Percentiles rank a stretch among this genome's conserved stretches.
Conservation (phyloP, 1,140 invertebrate genomes). For the Uloborus diversus region DNA sequence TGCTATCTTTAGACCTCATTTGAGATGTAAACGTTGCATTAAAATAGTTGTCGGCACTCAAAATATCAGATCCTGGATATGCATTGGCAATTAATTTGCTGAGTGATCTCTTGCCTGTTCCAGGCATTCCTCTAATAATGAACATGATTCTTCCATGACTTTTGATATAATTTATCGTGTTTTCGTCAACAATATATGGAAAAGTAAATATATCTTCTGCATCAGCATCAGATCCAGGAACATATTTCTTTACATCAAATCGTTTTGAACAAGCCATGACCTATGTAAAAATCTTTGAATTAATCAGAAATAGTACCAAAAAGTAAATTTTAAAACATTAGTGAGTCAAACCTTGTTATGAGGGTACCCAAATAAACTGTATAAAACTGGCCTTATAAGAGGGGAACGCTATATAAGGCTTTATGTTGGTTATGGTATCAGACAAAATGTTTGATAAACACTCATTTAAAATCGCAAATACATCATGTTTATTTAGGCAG, state of each 20-base stretch:
- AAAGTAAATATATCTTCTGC: conserved; percentile 24
- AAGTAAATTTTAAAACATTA: no score
- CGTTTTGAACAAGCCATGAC: neutral
- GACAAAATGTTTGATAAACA: no score
- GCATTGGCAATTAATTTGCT: neutral
- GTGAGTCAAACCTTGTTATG: no score
- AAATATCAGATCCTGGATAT: neutral
- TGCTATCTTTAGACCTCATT: neutral
- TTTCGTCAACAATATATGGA: conserved; percentile 20
- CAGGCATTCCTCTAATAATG: conserved; percentile 37
- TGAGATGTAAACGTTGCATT: neutral
- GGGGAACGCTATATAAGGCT: no score
- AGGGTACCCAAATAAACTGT: no score
- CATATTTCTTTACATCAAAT: conserved; percentile 6
- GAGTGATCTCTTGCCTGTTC: conserved; percentile 28
- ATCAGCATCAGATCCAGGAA: conserved; percentile 32
- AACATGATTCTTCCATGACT: conserved; percentile 47
- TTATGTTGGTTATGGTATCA: no score
- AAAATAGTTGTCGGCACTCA: conserved; percentile 36
- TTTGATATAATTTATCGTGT: conserved; percentile 1
- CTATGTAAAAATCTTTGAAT: neutral
- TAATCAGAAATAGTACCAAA: no score
- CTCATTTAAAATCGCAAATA: no score
- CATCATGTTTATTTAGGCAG: no score
- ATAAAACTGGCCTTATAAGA: no score